Conservation (phyloP, 1,140 invertebrate genomes). For the Penaeus japonicus region DNA sequence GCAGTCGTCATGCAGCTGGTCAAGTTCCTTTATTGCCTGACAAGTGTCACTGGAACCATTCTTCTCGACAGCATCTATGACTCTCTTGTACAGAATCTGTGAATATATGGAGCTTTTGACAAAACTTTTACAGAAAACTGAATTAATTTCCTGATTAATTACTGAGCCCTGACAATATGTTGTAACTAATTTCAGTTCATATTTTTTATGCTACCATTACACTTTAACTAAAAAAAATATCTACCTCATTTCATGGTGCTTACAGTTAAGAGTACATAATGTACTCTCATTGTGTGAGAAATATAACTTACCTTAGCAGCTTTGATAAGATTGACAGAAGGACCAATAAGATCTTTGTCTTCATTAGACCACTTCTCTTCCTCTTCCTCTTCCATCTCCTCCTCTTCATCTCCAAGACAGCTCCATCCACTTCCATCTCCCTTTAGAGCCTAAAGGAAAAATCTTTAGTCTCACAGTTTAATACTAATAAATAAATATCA, state of each 20-base stretch:
- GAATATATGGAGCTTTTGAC: background rate
- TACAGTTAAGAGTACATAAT: background rate
- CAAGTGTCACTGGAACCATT: constrained; percentile 19
- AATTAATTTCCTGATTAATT: too few relatives aligned
- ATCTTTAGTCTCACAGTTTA: background rate
- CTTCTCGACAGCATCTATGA: constrained; percentile 32
- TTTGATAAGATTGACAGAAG: constrained; percentile 48
- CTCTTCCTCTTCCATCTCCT: constrained; percentile 18
- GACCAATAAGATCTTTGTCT: constrained; percentile 45
- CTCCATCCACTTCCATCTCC: constrained; percentile 48
- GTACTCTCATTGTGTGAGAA: too few relatives aligned
- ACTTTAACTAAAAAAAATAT: background rate
- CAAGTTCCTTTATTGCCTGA: constrained; percentile 26
- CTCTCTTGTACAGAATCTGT: constrained; percentile 50
- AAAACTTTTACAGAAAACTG: too few relatives aligned
- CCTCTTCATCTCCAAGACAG: background rate
- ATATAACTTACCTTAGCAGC: constrained; percentile 50
- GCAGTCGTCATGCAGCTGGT: constrained; percentile 41
- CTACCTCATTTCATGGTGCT: too few relatives aligned
- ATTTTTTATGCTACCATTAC: too few relatives aligned
- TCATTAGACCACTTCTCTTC: constrained; percentile 38
- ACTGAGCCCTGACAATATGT: too few relatives aligned
- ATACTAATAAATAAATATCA: background rate
- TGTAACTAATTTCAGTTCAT: too few relatives aligned
- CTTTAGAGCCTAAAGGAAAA: constrained; percentile 26